phyloP scores from a whole-genome alignment of 2,888 invertebrate species.

The Acronicta aceris region DNA sequence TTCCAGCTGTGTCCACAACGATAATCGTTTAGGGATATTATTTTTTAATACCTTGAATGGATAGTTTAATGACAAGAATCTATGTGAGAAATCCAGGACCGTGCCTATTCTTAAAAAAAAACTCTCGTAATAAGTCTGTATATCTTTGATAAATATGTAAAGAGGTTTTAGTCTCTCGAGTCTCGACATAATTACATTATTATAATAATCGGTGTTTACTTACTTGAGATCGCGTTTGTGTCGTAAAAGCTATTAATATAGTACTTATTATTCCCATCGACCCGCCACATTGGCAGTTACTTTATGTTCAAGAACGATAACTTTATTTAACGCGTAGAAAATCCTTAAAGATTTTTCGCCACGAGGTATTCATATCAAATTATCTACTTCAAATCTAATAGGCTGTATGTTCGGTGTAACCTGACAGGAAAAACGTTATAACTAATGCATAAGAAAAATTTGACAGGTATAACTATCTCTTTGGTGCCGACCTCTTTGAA shows the following conservation, averaged over 20 bases:
- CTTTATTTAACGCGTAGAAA: too few species aligned
- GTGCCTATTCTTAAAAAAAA: not conserved
- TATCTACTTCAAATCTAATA: too few species aligned
- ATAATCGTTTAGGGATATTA: slow-evolving; percentile 53
- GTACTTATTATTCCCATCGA: slow-evolving; percentile 5
- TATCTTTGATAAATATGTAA: slow-evolving; percentile 14
- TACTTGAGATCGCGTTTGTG: slow-evolving; percentile 20
- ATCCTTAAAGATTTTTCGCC: too few species aligned
- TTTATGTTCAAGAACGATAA: not conserved
- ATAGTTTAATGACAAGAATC: slow-evolving; percentile 9
- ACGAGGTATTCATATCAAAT: too few species aligned
- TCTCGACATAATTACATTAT: slow-evolving; percentile 9
- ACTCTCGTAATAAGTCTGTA: not conserved
- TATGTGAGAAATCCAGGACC: not conserved
- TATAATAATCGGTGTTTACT: slow-evolving; percentile 21
- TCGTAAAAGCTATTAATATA: slow-evolving; percentile 14
- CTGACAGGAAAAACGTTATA: too few species aligned
- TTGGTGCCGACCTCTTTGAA: too few species aligned
- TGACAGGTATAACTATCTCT: too few species aligned
- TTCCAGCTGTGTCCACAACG: slow-evolving; percentile 57
- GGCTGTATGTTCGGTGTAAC: too few species aligned
- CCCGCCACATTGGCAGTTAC: not conserved
- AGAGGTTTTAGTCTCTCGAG: not conserved
- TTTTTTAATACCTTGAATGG: slow-evolving; percentile 36
- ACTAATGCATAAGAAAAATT: too few species aligned